Conservation (phyloP, 1,140 invertebrate genomes). For the Papilio helenus region DNA sequence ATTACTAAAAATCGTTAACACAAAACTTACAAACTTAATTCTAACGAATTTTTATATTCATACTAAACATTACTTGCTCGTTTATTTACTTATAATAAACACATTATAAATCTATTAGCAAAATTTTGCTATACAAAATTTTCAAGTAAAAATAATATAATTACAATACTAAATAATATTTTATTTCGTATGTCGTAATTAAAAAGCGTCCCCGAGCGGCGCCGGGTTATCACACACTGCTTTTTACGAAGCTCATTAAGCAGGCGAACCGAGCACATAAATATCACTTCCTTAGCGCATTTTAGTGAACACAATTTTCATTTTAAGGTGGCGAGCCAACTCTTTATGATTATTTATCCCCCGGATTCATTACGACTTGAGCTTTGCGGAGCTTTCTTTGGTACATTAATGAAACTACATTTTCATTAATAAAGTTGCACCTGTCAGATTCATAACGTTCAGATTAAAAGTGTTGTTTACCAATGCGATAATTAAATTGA, state of each 20-base stretch:
- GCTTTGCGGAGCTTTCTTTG: constrained; percentile 43
- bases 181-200: constrained; percentile 33
- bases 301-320: constrained; percentile 61
- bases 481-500: not conserved
- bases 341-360: constrained; percentile 65
- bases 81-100: not conserved
- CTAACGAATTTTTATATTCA: too few species aligned
- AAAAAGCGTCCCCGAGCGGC: constrained; percentile 30
- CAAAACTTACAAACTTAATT: too few species aligned
- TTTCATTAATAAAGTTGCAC: constrained; percentile 7
- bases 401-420: constrained; percentile 30
- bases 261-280: constrained; percentile 51
- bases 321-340: constrained; percentile 59
- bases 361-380: constrained; percentile 49
- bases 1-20: too few species aligned
- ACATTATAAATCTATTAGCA: not conserved
- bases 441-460: not conserved
- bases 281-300: constrained; percentile 66
- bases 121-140: not conserved
- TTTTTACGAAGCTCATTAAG: constrained; percentile 47
- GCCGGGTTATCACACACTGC: constrained; percentile 39
- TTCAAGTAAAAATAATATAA: constrained; percentile 13
- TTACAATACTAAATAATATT: constrained; percentile 29
- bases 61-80: too few species aligned
- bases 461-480: not conserved